Evolutionary conservation across 1,140 invertebrate species (phyloP), one percentile per base, ranked within the genome.

Genomic region (Ceratosolen solmsi): DNA sequence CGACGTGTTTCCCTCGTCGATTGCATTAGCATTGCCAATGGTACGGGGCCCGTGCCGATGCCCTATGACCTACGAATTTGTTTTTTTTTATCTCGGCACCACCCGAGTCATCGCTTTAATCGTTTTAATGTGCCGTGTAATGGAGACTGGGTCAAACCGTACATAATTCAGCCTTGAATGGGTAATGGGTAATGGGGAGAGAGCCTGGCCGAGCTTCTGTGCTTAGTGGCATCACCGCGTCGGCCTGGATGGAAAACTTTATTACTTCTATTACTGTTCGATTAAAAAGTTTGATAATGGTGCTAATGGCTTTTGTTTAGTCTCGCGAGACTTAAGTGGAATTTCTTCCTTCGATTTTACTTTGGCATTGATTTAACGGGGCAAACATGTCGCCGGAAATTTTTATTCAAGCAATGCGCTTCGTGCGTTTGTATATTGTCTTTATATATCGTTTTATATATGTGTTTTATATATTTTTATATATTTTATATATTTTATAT

Each of bases 1-100:
- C n/a, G 41, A 13, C 41, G 41, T 8, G 41, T 46, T 46, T 46
- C 7, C 7, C 41, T 46, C 41, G 13, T 46, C 41, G 41, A 46
- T 46, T 13, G 41, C 82, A 89, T 90, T 90, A 88, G 86, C 88
- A 90, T 87, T 89, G 86, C 86, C 87, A 88, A 89, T 90, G 83
- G 78, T n/a, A 58, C 77, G 68, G 36, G 51, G 87, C 84, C 82
- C 82, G 71, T 60, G 80, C 25, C 85, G 79, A 84, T 85, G 86
- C 86, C 87, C 87, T 87, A 27, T 83, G 86, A 88, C 86, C 87
- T 83, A 63, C 13, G 60, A 33, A 63, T 36, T n/a, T n/a, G n/a
- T n/a, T n/a, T n/a, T n/a, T n/a, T n/a, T 63, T 60, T 63, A 33
- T 63, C 60, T 63, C 60, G 27, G 30, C 60, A 33, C 60, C 60